Base-by-base conservation (phyloP, 2,888 invertebrate species). In the Sycophila texana region DNA sequence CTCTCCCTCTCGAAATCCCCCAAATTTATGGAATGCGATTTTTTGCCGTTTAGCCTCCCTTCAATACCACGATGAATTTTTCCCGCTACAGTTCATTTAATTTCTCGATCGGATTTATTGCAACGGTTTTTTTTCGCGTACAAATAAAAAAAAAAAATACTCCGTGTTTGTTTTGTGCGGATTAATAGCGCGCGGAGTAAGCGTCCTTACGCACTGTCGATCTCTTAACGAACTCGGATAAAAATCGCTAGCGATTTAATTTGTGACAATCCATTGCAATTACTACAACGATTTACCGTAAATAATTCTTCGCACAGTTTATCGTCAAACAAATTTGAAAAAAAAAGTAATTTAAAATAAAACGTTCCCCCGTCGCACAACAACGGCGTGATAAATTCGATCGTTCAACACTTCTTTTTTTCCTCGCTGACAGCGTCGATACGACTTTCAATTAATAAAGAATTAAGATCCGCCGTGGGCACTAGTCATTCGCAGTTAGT, bases 361-460 rank as follows among this genome's bases (percentile, higher is more conserved):
- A 39, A 10, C 39, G 10, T 10, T 39, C 39, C 10, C 39, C 39
- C 10, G 39, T 10, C 39, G 39, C 39, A 7, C 39, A 3, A 26
- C 26, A 26, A 26, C 26, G 39, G 10, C 39, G 7, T 39, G 10
- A 53, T 53, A 53, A 53, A 53, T 53, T n/a, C 53, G 14, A 39
- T n/a, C 51, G 7, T 2, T 4, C 16, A 10, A 5, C 39, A 7
- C 22, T 12, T n/a, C 26, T 16, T 7, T 16, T 22, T 58, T 18
- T 5, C 14, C 4, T 70, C 39, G 16, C n/a, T 18, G 14, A 18
- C 18, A 26, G 18, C 22, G 18, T 47, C 70, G 70, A 78, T 78
- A 49, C 61, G 61, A 74, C 73, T 70, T 74, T 58, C 66, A 79
- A 79, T 79, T 79, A 79, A 74, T 74, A 70, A 74, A 74, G 79